These are phyloP conservation scores for Hippoglossus hippoglossus DNA, from an alignment of 2,797 vertebrate species.

Conservation along the genomic window DNA sequence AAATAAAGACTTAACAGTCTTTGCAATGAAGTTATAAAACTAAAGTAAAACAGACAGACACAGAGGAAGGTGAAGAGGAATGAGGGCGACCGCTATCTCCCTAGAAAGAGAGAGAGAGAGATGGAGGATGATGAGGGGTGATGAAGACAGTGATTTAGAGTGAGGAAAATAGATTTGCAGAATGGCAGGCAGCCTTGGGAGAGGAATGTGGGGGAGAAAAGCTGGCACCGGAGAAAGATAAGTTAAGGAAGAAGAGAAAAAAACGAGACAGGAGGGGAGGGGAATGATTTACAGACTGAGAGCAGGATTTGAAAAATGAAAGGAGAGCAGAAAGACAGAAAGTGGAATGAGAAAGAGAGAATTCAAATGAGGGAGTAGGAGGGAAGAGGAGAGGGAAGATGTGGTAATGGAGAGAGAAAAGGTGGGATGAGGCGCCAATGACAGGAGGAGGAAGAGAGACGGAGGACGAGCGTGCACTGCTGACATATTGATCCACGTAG, in stretches of 20 bases:
- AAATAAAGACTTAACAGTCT: neutral
- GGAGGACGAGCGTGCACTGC: constrained; percentile 41
- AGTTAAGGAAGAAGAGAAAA: constrained; percentile 12
- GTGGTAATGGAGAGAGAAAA: constrained; percentile 1
- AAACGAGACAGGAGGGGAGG: neutral
- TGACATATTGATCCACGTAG: constrained; percentile 71
- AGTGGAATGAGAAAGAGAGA: constrained; percentile 10
- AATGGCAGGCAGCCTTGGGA: constrained; percentile 57
- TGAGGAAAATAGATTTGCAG: constrained; percentile 63
- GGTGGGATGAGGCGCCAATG: constrained; percentile 12
- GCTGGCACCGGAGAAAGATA: constrained; percentile 44
- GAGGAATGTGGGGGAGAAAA: constrained; percentile 47
- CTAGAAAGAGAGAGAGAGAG: constrained; percentile 31
- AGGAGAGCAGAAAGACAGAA: neutral
- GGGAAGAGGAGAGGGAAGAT: constrained; percentile 8
- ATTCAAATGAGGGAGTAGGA: constrained; percentile 32
- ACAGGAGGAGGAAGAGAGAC: constrained; percentile 16
- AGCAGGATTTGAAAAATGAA: constrained; percentile 39
- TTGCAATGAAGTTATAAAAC: constrained; percentile 5
- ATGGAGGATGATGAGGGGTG: constrained; percentile 53
- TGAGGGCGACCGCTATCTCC: constrained; percentile 40
- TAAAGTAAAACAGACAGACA: constrained; percentile 48
- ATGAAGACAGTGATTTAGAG: constrained; percentile 73
- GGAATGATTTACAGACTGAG: constrained; percentile 41
- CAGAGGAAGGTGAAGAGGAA: neutral